Conservation (phyloP, 2,888 invertebrate species). For the Cremastobaeus sp. region DNA sequence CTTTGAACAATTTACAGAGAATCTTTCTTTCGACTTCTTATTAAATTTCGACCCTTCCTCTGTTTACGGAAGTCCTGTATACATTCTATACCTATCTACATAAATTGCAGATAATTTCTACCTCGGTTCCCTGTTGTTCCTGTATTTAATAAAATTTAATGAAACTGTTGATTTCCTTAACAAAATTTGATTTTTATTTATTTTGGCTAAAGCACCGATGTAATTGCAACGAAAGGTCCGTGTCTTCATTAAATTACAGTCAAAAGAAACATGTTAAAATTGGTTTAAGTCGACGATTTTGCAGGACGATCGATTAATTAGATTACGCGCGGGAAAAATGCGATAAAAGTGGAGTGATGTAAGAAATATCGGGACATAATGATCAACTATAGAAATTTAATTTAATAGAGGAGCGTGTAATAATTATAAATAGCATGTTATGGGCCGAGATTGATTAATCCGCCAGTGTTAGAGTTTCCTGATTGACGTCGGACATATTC, state of each 20-base stretch:
- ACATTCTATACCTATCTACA: constrained; percentile 5
- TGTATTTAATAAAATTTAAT: constrained; percentile 30
- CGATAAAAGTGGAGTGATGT: no score
- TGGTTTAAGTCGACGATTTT: no score
- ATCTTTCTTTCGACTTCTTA: constrained; percentile 4
- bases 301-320: no score
- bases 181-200: constrained; percentile 13
- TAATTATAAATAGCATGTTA: no score
- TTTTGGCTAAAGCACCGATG: constrained; percentile 1
- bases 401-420: no score
- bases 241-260: constrained; percentile 22
- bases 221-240: constrained; percentile 13
- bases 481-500: constrained; percentile 51
- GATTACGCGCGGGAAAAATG: no score
- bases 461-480: constrained; percentile 22
- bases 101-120: constrained; percentile 17
- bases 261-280: no score
- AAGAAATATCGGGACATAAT: no score
- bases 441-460: no score
- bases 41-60: neutral
- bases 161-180: constrained; percentile 24
- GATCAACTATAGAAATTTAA: no score
- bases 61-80: constrained; percentile 11
- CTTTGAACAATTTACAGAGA: no score
- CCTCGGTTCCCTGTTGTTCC: constrained; percentile 4